phyloP scores from a whole-genome alignment of 2,113 vertebrate species.

The Peucedramus taeniatus region DNA sequence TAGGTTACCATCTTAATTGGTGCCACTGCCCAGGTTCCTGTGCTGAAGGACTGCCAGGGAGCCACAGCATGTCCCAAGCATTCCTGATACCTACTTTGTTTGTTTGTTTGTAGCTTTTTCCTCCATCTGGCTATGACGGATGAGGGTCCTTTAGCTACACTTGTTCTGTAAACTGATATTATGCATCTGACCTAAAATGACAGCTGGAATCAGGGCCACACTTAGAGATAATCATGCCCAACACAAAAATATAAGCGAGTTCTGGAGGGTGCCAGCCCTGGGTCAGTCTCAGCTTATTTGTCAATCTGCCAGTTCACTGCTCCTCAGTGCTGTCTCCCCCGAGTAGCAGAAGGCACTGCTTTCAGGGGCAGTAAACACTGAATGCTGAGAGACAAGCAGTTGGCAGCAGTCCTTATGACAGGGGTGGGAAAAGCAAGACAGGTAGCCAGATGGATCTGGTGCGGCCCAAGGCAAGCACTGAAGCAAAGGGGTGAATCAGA shows the following conservation, averaged over 20 bases:
- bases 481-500: conserved; percentile 30
- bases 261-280: conserved; percentile 62
- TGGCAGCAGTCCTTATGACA: conserved; percentile 48
- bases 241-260: conserved; percentile 49
- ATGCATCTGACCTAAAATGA: conserved; percentile 62
- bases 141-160: conserved; percentile 40
- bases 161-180: conserved; percentile 55
- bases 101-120: not conserved
- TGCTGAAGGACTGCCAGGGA: not conserved
- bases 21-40: not conserved
- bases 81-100: not conserved
- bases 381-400: conserved; percentile 42
- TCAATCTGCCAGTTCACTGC: conserved; percentile 65
- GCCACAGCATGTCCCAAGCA: not conserved
- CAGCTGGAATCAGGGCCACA: conserved; percentile 60
- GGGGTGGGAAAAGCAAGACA: conserved; percentile 55
- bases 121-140: conserved; percentile 41
- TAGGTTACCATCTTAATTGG: not conserved
- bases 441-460: conserved; percentile 54
- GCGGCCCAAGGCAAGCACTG: conserved; percentile 29
- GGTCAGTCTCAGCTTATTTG: conserved; percentile 66
- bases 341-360: conserved; percentile 50
- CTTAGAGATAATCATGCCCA: conserved; percentile 48
- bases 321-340: conserved; percentile 1
- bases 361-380: conserved; percentile 14